phyloP scores from a whole-genome alignment of 2,113 vertebrate species.

The Dinomys branickii region DNA sequence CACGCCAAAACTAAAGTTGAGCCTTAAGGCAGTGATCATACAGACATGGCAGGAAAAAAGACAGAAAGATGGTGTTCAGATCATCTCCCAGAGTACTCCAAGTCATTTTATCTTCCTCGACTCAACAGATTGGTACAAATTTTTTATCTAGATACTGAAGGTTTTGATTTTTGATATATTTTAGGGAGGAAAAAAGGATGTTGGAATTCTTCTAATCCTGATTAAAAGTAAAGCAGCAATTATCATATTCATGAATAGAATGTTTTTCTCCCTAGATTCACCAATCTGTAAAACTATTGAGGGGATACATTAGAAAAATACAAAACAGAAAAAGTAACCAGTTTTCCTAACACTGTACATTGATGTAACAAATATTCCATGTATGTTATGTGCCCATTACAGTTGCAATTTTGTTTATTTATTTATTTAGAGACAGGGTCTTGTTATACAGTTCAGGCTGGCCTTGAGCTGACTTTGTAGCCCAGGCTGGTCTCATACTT shows the following conservation, averaged over 20 bases:
- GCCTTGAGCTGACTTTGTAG: no score
- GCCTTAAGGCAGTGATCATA: constrained; percentile 51
- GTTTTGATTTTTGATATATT: constrained; percentile 9
- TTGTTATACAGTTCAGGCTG: no score
- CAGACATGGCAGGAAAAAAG: constrained; percentile 31
- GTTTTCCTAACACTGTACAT: constrained; percentile 10
- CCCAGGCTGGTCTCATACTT: no score
- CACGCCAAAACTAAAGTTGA: constrained; percentile 55
- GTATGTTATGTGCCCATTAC: background rate
- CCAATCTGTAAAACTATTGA: constrained; percentile 35
- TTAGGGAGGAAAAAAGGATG: background rate
- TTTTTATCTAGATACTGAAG: constrained; percentile 25
- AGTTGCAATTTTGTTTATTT: background rate
- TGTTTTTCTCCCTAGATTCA: constrained; percentile 36
- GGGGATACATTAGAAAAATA: constrained; percentile 25
- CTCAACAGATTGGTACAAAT: background rate
- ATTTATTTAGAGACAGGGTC: no score
- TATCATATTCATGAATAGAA: constrained; percentile 17
- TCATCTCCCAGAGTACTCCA: constrained; percentile 3
- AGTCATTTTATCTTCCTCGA: constrained; percentile 30
- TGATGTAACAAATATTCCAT: constrained; percentile 15
- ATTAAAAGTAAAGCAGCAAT: constrained; percentile 65
- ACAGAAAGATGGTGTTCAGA: constrained; percentile 48
- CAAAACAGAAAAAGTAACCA: constrained; percentile 52
- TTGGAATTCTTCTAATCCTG: background rate